Conservation (phyloP, 2,113 vertebrate genomes). For the Philantomba maxwellii region DNA sequence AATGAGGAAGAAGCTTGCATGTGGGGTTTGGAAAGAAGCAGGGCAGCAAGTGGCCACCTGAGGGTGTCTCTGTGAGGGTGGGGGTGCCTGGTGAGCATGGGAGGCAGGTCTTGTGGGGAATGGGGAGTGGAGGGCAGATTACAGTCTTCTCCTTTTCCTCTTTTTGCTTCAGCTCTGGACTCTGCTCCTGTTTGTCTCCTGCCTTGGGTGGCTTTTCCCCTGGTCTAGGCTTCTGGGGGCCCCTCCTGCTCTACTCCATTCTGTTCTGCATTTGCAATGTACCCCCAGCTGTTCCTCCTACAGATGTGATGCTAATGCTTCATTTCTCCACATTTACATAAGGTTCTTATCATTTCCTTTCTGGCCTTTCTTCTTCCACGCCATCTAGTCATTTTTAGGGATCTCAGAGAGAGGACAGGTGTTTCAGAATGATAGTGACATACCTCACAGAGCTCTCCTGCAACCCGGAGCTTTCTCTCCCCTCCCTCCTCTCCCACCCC, state of each 20-base stretch:
- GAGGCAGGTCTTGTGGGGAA: background rate
- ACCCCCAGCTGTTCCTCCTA: background rate
- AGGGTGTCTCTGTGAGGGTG: background rate
- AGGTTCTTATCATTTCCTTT: background rate
- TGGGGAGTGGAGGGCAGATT: background rate
- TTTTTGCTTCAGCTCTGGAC: no score
- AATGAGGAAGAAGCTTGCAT: background rate
- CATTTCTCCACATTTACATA: background rate
- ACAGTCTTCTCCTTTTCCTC: background rate
- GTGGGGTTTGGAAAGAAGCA: background rate
- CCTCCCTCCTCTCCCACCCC: background rate
- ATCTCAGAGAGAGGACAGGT: background rate
- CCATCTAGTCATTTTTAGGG: background rate
- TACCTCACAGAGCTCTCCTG: background rate
- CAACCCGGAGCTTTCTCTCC: background rate
- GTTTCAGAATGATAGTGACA: background rate
- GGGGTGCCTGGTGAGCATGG: accelerated
- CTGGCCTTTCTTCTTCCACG: background rate
- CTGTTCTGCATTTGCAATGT: background rate
- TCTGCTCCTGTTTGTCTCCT: background rate
- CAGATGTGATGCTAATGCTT: background rate
- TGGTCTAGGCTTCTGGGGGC: background rate
- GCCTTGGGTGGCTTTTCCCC: background rate
- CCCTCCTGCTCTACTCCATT: background rate
- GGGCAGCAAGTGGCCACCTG: background rate